Evolutionary conservation across 37 sponge, comb jelly and placozoan genomes (phyloP), one percentile per base, ranked within the genome.

Genomic region (Crambe crambe): DNA sequence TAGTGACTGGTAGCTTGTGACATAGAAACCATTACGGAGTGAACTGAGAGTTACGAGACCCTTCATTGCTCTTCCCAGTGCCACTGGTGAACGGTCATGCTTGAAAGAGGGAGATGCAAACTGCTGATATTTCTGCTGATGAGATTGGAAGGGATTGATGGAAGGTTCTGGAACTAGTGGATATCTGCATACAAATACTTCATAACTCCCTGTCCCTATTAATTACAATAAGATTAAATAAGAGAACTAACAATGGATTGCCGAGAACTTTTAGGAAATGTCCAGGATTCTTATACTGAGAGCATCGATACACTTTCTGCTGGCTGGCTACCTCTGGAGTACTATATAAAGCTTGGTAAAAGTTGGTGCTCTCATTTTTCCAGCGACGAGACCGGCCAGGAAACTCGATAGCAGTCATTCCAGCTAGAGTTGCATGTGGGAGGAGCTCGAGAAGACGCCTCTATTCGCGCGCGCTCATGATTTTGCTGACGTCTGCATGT

Each of bases 281-380:
- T n/a, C n/a, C n/a, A n/a, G n/a, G n/a, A n/a, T n/a, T n/a, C n/a
- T n/a, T n/a, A n/a, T n/a, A n/a, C n/a, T n/a, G n/a, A 27, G 30
- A 21, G 15, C 84, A 84, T 10, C 84, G 69, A 47, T 84, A 76
- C 30, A 84, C 58, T 77, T 76, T 84, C 42, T 67, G 42, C 3
- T 66, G 57, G 41, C 68, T 74, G 5, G 84, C 68, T 10, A 58
- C 68, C 23, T 70, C 68, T 0, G 84, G 76, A 21, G 20, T n/a
- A 31, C 18, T 76, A 18, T 26, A 2, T 0, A 77, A 75, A 47
- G 38, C 21, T 10, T 67, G 57, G 71, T 56, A 84, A 68, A 84
- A 84, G 77, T 84, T 84, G 20, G 84, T 84, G 39, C 77, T 76
- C 70, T 84, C 84, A 60, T 76, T 84, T 56, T 77, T 77, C 84